Conservation (phyloP, 2,888 invertebrate genomes). For the Trichogramma evanescens region DNA sequence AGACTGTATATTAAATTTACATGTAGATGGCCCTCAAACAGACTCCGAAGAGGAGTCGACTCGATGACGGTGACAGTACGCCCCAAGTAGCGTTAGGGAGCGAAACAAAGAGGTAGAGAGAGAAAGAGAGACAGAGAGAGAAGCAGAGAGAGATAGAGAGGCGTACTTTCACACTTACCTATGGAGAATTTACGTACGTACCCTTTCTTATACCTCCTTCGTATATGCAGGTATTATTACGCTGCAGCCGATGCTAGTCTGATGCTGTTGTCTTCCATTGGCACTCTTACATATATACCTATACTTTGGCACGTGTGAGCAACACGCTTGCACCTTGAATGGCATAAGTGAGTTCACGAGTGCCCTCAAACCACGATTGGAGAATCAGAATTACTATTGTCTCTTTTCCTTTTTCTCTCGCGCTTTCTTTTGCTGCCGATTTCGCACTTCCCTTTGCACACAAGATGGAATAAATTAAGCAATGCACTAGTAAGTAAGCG, state of each 20-base stretch:
- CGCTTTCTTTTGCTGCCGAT: slow-evolving; percentile 15
- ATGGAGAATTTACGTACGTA: background rate
- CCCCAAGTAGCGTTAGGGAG: too few species aligned
- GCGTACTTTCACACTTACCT: slow-evolving; percentile 9
- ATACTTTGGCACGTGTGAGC: background rate
- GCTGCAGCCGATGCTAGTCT: too few species aligned
- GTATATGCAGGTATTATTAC: too few species aligned
- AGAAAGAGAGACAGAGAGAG: too few species aligned
- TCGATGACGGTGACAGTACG: background rate
- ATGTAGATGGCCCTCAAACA: slow-evolving; percentile 44
- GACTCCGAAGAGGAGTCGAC: slow-evolving; percentile 18
- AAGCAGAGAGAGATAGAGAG: slow-evolving; percentile 5
- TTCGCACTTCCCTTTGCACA: too few species aligned
- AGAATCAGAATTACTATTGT: slow-evolving; percentile 27
- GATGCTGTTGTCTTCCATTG: too few species aligned
- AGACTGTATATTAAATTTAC: slow-evolving; percentile 41
- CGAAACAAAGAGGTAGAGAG: too few species aligned
- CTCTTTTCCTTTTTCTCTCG: slow-evolving; percentile 10
- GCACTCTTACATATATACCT: background rate
- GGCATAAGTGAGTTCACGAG: background rate
- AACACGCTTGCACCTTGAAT: background rate
- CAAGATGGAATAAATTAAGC: slow-evolving; percentile 43
- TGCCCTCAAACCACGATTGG: slow-evolving; percentile 11
- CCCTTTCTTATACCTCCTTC: too few species aligned
- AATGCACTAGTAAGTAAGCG: background rate